Evolutionary conservation across 2,113 vertebrate species (phyloP).

Genomic region (Spizaetus ornatus): DNA sequence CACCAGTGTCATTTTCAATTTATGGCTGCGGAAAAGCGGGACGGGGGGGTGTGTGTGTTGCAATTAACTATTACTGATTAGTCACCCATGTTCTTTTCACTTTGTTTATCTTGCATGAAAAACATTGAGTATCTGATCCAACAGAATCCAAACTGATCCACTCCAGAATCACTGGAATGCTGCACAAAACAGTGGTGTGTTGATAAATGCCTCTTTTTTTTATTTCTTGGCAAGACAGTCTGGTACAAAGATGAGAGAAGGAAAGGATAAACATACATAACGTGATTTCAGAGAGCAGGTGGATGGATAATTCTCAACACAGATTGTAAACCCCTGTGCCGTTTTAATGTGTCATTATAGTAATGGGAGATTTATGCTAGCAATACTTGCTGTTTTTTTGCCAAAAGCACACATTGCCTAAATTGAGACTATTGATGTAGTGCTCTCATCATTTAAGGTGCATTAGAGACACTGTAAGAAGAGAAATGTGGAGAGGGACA

Average conservation of each 20-base stretch:
- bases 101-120: neutral
- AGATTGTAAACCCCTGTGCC: neutral
- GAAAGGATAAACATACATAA: neutral
- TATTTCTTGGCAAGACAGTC: neutral
- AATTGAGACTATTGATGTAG: neutral
- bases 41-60: neutral
- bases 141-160: neutral
- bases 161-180: neutral
- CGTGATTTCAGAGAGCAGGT: neutral
- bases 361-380: conserved; percentile 26
- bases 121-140: neutral
- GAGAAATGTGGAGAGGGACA: neutral
- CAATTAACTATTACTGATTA: neutral
- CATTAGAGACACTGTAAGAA: neutral
- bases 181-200: neutral
- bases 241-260: neutral
- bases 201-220: neutral
- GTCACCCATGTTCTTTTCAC: neutral
- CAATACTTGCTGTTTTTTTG: neutral
- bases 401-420: neutral
- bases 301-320: neutral
- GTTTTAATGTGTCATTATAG: neutral
- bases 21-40: neutral
- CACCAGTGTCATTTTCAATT: neutral
- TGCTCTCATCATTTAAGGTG: neutral